Evolutionary conservation across 1,140 invertebrate genomes (phyloP), one percentile per base, ranked within the genome.

Genomic region (Apis laboriosa): DNA sequence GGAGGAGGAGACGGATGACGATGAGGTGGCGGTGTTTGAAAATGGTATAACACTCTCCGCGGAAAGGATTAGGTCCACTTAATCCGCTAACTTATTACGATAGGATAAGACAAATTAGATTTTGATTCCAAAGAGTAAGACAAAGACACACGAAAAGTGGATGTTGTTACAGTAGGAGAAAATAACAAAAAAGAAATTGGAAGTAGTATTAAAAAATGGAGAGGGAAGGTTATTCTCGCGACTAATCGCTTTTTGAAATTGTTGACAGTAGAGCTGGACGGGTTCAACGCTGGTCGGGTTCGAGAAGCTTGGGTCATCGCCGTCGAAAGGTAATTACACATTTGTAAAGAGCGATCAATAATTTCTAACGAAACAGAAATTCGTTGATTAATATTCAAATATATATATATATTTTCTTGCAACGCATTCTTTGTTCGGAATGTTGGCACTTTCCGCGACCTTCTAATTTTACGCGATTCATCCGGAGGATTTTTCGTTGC

Each of bases 281-380:
- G 91, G 64, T 96, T 96, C 87, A 97, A 97, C 94, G 97, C 97
- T 92, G 97, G 90, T 84, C 91, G 91, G 86, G 92, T 99, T 88
- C 97, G 98, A 94, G 98, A 99, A 97, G 98, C 98, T 76, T 99
- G 99, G 95, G 97, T 99, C 94, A 99, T 99, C 93, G 98, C 98
- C 73, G 98, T 99, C 89, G 98, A 99, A 95, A 97, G 98, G 95
- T 97, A 90, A 77, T 76, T 68, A 60, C 17, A 12, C 4, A 17
- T 28, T 53, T 13, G 21, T 28, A 28, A 28, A 17, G 49, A 71
- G 68, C 55, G 51, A 71, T 13, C 9, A 28, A 17, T 21, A 17
- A 17, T 56, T 56, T 13, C 15, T 56, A 56, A 56, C 15, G 55
- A 17, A 5, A 55, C 55, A 17, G 3, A 34, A 34, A 34, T 34